Conservation (phyloP, 2,797 vertebrate genomes). For the Propithecus deckenii region DNA sequence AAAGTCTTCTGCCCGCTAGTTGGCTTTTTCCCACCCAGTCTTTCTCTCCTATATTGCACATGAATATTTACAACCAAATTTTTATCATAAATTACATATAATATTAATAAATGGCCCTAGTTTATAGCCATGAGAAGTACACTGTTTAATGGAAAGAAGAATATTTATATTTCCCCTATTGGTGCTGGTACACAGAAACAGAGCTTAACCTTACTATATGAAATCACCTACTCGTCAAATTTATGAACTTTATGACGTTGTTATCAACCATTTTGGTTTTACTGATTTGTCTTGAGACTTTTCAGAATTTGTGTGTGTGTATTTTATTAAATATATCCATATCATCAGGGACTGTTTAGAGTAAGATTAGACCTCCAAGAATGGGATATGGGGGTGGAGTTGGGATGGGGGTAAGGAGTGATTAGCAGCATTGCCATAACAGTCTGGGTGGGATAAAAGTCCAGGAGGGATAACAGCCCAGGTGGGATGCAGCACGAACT, state of each 20-base stretch:
- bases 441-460: background rate
- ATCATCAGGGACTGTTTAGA: background rate
- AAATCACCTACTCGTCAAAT: slow-evolving; percentile 2
- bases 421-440: background rate
- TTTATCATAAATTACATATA: slow-evolving; percentile 6
- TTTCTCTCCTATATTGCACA: slow-evolving; percentile 34
- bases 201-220: slow-evolving; percentile 26
- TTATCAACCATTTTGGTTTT: background rate
- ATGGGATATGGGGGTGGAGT: background rate
- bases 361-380: background rate
- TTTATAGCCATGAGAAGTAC: background rate
- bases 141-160: background rate
- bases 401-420: background rate
- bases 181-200: background rate
- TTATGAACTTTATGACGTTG: background rate
- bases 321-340: background rate
- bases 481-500: background rate
- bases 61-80: slow-evolving; percentile 48
- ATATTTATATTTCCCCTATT: background rate
- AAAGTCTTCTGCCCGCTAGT: background rate
- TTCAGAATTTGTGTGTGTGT: background rate
- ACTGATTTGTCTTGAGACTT: slow-evolving; percentile 40
- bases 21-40: background rate
- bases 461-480: no score
- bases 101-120: slow-evolving; percentile 37